phyloP scores from a whole-genome alignment of 2,113 vertebrate genomes.

The Oenanthe oenanthe region DNA sequence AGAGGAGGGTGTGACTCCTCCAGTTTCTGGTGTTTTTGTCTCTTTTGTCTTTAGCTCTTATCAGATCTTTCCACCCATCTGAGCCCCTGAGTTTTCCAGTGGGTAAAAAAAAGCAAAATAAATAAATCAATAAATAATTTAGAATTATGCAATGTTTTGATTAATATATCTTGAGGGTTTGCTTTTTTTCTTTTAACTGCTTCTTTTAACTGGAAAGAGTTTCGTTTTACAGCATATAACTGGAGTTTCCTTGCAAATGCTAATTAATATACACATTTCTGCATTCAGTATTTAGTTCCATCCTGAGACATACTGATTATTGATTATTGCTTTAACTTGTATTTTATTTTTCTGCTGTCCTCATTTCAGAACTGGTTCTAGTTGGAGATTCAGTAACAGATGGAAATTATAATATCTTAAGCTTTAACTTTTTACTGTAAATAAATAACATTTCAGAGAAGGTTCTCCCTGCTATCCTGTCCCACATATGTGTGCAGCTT shows the following conservation, averaged over 20 bases:
- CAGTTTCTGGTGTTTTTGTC: accelerated
- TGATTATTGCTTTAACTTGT: not conserved
- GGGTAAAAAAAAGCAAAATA: not conserved
- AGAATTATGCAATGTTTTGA: not conserved
- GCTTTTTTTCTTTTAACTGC: not conserved
- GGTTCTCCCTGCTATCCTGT: not conserved
- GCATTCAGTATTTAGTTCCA: not conserved
- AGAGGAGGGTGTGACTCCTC: not conserved
- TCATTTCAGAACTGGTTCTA: not conserved
- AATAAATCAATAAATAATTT: not conserved
- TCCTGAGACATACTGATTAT: not conserved
- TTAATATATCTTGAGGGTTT: not conserved
- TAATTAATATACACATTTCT: not conserved
- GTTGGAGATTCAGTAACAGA: not conserved
- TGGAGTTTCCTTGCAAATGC: not conserved
- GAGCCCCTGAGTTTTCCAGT: not conserved
- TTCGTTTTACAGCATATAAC: not conserved
- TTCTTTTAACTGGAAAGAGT: not conserved
- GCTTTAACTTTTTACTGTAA: not conserved
- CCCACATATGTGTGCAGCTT: accelerated
- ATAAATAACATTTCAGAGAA: not conserved
- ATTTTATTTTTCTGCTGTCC: not conserved
- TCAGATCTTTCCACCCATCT: not conserved
- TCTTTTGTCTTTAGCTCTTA: not conserved
- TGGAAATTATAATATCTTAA: not conserved